phyloP scores from a whole-genome alignment of 2,797 vertebrate genomes.

The Crenichthys baileyi region DNA sequence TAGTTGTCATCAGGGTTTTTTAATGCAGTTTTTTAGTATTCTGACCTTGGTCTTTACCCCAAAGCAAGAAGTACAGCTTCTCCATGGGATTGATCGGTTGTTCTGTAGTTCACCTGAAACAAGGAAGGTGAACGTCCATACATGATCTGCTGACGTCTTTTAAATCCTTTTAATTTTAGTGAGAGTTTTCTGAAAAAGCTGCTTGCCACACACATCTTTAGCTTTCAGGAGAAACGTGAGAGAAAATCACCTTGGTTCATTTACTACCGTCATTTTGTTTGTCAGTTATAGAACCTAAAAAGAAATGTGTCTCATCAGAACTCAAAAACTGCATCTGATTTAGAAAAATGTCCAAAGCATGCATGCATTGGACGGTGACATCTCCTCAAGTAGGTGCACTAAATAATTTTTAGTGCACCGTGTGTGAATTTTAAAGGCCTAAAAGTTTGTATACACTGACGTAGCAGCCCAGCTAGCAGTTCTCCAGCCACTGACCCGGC shows the following conservation, averaged over 20 bases:
- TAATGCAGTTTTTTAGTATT: background rate
- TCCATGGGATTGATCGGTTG: background rate
- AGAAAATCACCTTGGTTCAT: no score
- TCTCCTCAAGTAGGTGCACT: no score
- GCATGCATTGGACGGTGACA: background rate
- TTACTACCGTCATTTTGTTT: background rate
- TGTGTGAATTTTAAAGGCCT: conserved; percentile 42
- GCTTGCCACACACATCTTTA: no score
- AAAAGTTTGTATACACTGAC: conserved; percentile 61
- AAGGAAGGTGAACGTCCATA: background rate
- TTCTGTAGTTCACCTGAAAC: background rate
- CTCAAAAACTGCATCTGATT: background rate
- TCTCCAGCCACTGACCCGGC: conserved; percentile 67
- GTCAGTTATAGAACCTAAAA: no score
- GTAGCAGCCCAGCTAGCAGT: conserved; percentile 71
- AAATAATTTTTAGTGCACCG: conserved; percentile 13
- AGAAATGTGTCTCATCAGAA: background rate
- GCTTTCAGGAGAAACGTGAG: no score
- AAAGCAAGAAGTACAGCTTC: background rate
- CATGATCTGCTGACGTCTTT: background rate
- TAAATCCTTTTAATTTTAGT: no score
- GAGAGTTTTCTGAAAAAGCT: no score
- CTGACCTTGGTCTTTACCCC: background rate
- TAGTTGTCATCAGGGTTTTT: background rate
- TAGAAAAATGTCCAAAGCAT: background rate